Evolutionary conservation across 2,888 invertebrate species (phyloP), one percentile per base, ranked within the genome.

Genomic region (Carabus problematicus): DNA sequence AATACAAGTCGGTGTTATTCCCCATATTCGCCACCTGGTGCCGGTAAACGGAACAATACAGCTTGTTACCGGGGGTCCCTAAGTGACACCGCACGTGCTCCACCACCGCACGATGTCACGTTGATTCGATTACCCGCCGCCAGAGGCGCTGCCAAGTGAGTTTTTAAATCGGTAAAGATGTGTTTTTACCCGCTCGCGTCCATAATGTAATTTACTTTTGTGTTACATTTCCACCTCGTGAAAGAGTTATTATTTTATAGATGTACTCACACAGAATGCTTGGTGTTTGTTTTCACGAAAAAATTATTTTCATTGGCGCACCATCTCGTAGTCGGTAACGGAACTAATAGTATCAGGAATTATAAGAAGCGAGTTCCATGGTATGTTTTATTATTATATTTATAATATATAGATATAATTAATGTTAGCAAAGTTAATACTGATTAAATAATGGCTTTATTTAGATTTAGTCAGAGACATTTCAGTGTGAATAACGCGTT

Each of bases 161-260:
- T 29, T 29, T 29, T 6, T 29, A 62, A 62, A 62, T 62, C 62
- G 62, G 39, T 40, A 62, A 47, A 62, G 62, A 62, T 62, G 62
- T 62, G 62, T 62, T 62, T 62, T 62, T 62, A 39, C 49, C 3
- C 40, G 29, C 49, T 19, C 14, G 45, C 29, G n/a, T n/a, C n/a
- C 49, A 11, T 62, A 62, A 62, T 62, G 62, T 39, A 19, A 62
- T 62, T 62, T 62, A n/a, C 62, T 40, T 29, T 49, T 18, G n/a
- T n/a, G 29, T 29, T 29, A 6, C 29, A 2, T 29, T 6, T 29
- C 29, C 29, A 6, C n/a, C n/a, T n/a, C 8, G 19, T 39, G 45
- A 62, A 62, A 41, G 49, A 49, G 62, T 47, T 62, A 49, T 62
- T 45, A 45, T 45, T 45, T 62, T 62, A 62, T 39, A 62, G 39